Evolutionary conservation across 2,113 vertebrate species (phyloP).

Genomic region (Rhipidura dahli): DNA sequence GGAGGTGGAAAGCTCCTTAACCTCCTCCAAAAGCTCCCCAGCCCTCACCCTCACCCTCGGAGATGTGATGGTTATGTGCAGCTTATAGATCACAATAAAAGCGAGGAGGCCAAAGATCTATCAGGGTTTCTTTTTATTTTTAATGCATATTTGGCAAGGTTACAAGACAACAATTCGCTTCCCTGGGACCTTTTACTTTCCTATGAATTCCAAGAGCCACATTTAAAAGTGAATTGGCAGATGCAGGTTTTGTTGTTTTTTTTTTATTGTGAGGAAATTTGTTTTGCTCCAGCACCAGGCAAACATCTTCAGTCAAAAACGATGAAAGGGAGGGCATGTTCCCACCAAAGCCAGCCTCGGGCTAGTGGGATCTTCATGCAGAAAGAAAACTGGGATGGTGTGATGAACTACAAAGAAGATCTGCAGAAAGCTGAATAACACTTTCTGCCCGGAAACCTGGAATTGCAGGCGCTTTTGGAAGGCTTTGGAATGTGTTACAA

Average conservation of each 20-base stretch:
- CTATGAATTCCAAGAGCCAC: neutral
- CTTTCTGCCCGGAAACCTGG: neutral
- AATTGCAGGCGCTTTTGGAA: neutral
- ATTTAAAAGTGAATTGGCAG: slow-evolving; percentile 16
- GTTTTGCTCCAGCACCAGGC: neutral
- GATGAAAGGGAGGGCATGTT: neutral
- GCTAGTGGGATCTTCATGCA: neutral
- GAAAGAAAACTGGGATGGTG: neutral
- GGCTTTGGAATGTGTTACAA: neutral
- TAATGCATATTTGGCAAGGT: neutral
- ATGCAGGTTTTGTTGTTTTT: no score
- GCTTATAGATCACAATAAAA: neutral
- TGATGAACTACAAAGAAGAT: neutral
- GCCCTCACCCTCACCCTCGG: neutral
- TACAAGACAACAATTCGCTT: neutral
- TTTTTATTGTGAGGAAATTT: slow-evolving; percentile 12
- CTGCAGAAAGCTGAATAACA: neutral
- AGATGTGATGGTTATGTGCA: neutral
- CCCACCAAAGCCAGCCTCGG: neutral
- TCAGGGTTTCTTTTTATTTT: neutral
- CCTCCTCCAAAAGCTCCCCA: neutral
- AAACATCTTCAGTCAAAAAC: neutral
- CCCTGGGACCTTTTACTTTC: neutral
- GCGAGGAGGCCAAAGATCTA: slow-evolving; percentile 1
- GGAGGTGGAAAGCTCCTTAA: neutral